These are phyloP conservation scores for Guaruba guarouba DNA, from an alignment of 2,113 vertebrate species.

Conservation along the genomic window DNA sequence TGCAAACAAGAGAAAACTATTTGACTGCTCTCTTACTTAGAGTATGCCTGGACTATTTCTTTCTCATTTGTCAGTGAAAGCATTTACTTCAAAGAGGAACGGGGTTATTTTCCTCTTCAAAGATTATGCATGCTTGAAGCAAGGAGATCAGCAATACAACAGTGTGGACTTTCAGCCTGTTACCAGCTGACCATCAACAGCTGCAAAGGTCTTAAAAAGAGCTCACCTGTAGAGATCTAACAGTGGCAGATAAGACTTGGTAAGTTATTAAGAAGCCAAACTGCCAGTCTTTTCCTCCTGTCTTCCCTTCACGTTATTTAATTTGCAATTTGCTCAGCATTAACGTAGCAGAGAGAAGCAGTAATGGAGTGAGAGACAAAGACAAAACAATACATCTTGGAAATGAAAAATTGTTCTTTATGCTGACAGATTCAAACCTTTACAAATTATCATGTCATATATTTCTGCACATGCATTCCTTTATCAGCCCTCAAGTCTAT, in stretches of 20 bases:
- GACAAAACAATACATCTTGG: slow-evolving; percentile 2
- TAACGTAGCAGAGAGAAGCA: slow-evolving; percentile 45
- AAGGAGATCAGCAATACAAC: neutral
- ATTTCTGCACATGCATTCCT: neutral
- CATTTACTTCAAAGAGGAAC: neutral
- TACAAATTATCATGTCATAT: neutral
- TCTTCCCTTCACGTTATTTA: neutral
- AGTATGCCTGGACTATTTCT: neutral
- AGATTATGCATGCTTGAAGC: neutral
- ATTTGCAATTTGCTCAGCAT: neutral
- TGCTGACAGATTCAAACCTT: slow-evolving; percentile 8
- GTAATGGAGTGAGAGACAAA: neutral
- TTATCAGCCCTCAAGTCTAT: neutral
- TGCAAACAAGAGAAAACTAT: neutral
- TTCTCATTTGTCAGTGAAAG: slow-evolving; percentile 5
- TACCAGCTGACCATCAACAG: neutral
- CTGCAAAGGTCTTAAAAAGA: neutral
- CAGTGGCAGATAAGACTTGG: neutral
- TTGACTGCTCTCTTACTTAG: slow-evolving; percentile 7
- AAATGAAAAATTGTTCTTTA: slow-evolving; percentile 35
- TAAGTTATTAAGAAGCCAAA: neutral
- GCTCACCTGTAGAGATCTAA: neutral
- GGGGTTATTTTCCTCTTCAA: neutral
- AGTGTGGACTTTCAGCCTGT: neutral
- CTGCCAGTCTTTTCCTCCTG: neutral